Evolutionary conservation across 53 echinoderm and acorn worm genomes (phyloP), one percentile per base, ranked within the genome.

Genomic region (Antedon mediterranea): DNA sequence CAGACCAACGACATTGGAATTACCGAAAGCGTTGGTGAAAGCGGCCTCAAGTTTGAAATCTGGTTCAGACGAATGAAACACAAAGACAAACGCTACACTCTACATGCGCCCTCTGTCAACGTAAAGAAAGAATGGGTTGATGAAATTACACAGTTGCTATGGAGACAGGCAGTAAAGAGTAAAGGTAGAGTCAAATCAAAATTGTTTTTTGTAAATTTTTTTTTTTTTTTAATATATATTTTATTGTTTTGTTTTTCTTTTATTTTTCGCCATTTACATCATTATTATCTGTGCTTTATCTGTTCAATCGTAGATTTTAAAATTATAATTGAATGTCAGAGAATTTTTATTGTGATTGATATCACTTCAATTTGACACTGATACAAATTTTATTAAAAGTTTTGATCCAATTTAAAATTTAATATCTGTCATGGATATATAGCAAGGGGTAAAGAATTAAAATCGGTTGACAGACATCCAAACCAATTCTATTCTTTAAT

Each of bases 1-100:
- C 85, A 93, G 94, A 90, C 90, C 84, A 85, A 88, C 4, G 94
- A 93, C 31, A 90, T 90, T 75, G 94, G 94, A 34, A 83, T 93
- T 75, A 93, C 94, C 34, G 94, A 93, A 81, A 93, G 83, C 76
- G 90, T 90, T 5, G 94, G 94, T 0, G 88, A 90, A 72, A 93
- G 90, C 20, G 90, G 94, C 11, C 83, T 91, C 26, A 93, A 90
- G 76, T 85, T 93, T 71, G 83, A 86, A 82, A 82, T 93, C 6
- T 93, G 94, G 94, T 90, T 90, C 72, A 72, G 93, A 13, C 79
- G 85, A 30, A 78, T 82, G 27, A 85, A 88, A 73, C 76, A 83
- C 43, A 86, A 80, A 26, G 93, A 90, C 74, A 89, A 89, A 79
- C 84, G 84, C 0, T 93, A 93, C 82, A 93, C 86, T 3, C 79